Base-by-base conservation (phyloP, 2,113 vertebrate genomes). In the Microcebus jonahi region DNA sequence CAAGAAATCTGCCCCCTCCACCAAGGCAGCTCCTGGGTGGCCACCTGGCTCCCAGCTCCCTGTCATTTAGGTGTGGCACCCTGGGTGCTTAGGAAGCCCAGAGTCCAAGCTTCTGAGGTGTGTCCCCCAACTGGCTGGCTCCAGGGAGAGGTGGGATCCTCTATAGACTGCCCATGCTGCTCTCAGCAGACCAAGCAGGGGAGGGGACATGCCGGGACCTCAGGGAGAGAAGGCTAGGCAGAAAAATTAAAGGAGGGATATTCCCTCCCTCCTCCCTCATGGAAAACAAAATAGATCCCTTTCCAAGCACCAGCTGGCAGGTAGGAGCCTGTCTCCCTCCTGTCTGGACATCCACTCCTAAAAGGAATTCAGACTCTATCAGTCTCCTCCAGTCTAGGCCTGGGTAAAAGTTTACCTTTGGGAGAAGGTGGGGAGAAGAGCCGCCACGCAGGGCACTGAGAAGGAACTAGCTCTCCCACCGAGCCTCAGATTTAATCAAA, bases 401-500 rank as follows among this genome's bases (percentile, higher is more conserved):
- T 55, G 67, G 29, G 82, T 59, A 86, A 95, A 97, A 96, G 93
- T 97, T 95, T 96, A 94, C 83, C 88, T 96, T 65, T 86, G 81
- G n/a, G 79, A 90, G 71, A 75, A 91, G 18, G 48, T 27, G 42
- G 50, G 21, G 68, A 83, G 84, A 92, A 94, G 15, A 27, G 88
- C 42, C 80, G 59, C 39, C 50, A 79, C 15, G 27, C 84, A 80
- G 80, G 84, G 59, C 57, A 23, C 17, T 70, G 86, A 29, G 45
- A 77, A 95, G 63, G 42, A 84, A 59, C 3, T 8, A 39, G 67
- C 50, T 76, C 67, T 79, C 88, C 81, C 77, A 61, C 75, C 39
- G 67, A 80, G 96, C 91, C 95, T 97, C 96, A 82, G 77, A 97
- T 91, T 90, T 75, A 86, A 97, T 95, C 95, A 91, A 86, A 97